A percentile compares a stretch with the other conserved stretches of the same genome.
Evolutionary conservation across 2,113 vertebrate species (phyloP).

Genomic region (Enhydra lutris): DNA sequence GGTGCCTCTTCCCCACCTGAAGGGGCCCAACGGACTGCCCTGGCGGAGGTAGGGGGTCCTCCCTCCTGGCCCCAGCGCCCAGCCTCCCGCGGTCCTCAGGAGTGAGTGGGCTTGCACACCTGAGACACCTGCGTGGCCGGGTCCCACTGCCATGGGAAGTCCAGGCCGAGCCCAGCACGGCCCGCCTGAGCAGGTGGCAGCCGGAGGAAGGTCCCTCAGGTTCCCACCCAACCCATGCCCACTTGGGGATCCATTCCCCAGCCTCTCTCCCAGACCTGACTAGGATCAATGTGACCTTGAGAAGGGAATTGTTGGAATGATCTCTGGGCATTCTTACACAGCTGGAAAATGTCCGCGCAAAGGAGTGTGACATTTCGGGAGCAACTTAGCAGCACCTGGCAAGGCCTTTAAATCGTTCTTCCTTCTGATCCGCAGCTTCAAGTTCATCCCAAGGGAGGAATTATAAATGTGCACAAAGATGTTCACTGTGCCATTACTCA

Average conservation of each 20-base stretch:
- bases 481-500: background rate
- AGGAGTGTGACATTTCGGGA: background rate
- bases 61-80: background rate
- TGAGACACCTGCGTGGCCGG: background rate
- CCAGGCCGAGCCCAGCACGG: background rate
- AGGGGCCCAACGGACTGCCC: background rate
- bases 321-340: background rate
- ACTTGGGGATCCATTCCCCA: too few species aligned
- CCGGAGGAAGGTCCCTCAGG: background rate
- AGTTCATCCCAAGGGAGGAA: background rate
- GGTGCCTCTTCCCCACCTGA: background rate
- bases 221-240: background rate
- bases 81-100: background rate
- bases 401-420: background rate
- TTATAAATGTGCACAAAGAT: background rate
- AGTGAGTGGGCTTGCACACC: background rate
- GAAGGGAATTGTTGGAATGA: background rate
- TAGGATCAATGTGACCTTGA: background rate
- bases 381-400: background rate
- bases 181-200: background rate
- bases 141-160: rapidly evolving
- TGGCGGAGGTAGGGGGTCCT: rapidly evolving
- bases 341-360: background rate
- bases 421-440: background rate
- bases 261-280: background rate